Conservation (phyloP, 2,113 vertebrate genomes). For the Tragulus kanchil region DNA sequence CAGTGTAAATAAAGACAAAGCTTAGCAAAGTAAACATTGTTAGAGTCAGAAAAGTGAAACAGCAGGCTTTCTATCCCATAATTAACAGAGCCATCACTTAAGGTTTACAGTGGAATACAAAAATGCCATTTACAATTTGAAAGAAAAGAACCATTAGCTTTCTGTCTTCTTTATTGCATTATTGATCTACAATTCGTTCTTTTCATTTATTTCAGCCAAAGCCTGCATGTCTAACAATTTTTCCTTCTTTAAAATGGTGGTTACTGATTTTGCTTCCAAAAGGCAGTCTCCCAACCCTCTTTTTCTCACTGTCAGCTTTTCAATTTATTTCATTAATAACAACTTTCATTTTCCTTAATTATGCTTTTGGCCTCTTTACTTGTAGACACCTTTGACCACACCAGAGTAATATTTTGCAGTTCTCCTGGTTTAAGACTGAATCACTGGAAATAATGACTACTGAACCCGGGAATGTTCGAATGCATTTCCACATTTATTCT, state of each 20-base stretch:
- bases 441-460: neutral
- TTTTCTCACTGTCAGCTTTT: conserved; percentile 69
- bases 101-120: conserved; percentile 76
- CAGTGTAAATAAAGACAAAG: conserved; percentile 76
- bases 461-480: neutral
- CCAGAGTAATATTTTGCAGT: conserved; percentile 26
- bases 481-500: neutral
- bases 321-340: conserved; percentile 70
- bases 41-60: conserved; percentile 50
- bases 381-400: conserved; percentile 59
- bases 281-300: neutral
- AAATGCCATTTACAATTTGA: conserved; percentile 83
- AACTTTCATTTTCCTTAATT: conserved; percentile 79
- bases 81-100: conserved; percentile 83
- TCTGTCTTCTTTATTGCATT: conserved; percentile 79
- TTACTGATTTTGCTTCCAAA: conserved; percentile 77
- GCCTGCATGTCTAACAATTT: conserved; percentile 32
- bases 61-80: conserved; percentile 65
- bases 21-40: conserved; percentile 30
- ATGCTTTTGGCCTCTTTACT: conserved; percentile 74
- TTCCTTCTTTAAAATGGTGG: conserved; percentile 36
- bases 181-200: conserved; percentile 84
- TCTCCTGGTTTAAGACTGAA: neutral
- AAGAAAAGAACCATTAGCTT: conserved; percentile 84
- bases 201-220: conserved; percentile 75